phyloP scores from a whole-genome alignment of 2,797 vertebrate species.

The Rhinichthys osculus region DNA sequence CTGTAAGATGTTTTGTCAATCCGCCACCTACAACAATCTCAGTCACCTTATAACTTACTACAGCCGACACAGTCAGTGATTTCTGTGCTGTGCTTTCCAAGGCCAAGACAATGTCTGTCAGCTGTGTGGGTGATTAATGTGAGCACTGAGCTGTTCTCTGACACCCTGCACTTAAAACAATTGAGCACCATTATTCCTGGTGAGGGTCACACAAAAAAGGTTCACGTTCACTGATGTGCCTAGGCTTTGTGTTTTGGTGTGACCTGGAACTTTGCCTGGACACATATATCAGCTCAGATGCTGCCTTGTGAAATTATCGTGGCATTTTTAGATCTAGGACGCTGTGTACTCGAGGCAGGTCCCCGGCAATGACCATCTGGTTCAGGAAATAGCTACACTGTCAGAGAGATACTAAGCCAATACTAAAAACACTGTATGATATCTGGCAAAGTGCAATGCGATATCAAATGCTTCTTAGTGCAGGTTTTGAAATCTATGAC shows the following conservation, averaged over 20 bases:
- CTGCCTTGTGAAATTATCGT: constrained; percentile 36
- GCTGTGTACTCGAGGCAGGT: constrained; percentile 41
- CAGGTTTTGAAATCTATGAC: neutral
- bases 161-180: constrained; percentile 44
- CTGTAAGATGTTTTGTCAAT: neutral
- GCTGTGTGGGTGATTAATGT: constrained; percentile 20
- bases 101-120: constrained; percentile 1
- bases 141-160: constrained; percentile 21
- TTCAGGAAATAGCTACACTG: constrained; percentile 17
- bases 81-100: neutral
- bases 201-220: constrained; percentile 14
- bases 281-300: constrained; percentile 31
- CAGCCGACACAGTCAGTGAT: neutral
- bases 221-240: constrained; percentile 8
- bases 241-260: constrained; percentile 10
- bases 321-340: constrained; percentile 53
- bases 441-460: neutral
- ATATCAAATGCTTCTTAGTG: neutral
- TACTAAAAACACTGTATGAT: constrained; percentile 10
- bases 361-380: constrained; percentile 50
- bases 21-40: neutral
- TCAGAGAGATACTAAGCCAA: constrained; percentile 3
- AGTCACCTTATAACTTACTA: constrained; percentile 1
- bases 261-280: constrained; percentile 40
- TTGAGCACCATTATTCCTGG: constrained; percentile 23